Evolutionary conservation across 92 coral and sea anemone genomes (phyloP), one percentile per base, ranked within the genome.

Genomic region (Scolanthus callimorphus): DNA sequence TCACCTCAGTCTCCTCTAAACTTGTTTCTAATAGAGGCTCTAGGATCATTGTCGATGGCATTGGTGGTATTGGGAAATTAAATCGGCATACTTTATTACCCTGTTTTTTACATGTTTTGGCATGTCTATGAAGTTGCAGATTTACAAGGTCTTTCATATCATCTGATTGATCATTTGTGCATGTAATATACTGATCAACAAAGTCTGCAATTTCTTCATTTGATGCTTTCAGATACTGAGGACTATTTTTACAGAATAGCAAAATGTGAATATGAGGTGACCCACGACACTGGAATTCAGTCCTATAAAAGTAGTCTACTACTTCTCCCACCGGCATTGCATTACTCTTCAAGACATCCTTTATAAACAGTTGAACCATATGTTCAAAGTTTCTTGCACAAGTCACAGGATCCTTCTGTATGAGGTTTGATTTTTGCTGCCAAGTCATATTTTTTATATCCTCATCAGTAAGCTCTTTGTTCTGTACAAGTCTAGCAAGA

Each of bases 341-440:
- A 60, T 23, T 6, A 60, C 86, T 79, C 30, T 69, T 75, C 59
- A 82, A 37, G 46, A 76, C 73, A 69, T 69, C 78, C 13, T 34
- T 56, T 10, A 69, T 49, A 63, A 82, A 63, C 8, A 70, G 45
- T 31, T 57, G 79, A 41, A 82, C 79, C 84, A 82, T 82, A 58
- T 82, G 83, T 17, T 82, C 89, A 76, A 82, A 76, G 73, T 76
- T 62, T 57, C 74, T 62, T 1, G 83, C 79, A 69, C 87, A 80
- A n/a, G 85, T 79, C 3, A 80, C 86, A 55, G 87, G 82, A 61
- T 74, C 82, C 26, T 76, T 76, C 55, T 76, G 83, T 13, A 76
- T 76, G 51, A 67, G 83, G 25, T 67, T 76, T 67, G 83, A 76
- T 41, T 78, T 78, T 78, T 70, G 78, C 31, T 55, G 62, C 84